phyloP scores from a whole-genome alignment of 2,888 invertebrate species.

The Trichogramma dendrolimi region DNA sequence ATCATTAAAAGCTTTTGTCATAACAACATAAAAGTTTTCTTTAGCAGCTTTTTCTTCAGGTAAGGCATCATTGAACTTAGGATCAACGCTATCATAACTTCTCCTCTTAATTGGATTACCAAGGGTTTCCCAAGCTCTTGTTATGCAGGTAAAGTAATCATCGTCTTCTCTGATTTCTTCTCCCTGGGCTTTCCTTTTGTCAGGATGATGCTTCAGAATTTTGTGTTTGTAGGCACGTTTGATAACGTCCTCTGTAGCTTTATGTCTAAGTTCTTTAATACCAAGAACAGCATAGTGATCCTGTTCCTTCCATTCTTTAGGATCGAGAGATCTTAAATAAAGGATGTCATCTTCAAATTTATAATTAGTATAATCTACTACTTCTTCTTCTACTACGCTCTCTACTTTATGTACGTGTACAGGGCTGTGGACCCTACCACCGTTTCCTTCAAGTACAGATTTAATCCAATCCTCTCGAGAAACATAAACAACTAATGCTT shows the following conservation, averaged over 20 bases:
- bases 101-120: conserved; percentile 77
- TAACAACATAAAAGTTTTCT: conserved; percentile 70
- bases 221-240: conserved; percentile 84
- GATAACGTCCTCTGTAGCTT: conserved; percentile 88
- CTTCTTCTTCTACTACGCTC: conserved; percentile 35
- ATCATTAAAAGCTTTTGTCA: conserved; percentile 64
- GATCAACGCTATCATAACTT: conserved; percentile 96
- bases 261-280: conserved; percentile 73
- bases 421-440: conserved; percentile 32
- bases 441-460: conserved; percentile 41
- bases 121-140: conserved; percentile 90
- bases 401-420: conserved; percentile 31
- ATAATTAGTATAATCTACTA: conserved; percentile 50
- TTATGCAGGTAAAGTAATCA: conserved; percentile 98
- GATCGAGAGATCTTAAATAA: conserved; percentile 83
- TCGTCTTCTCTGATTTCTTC: conserved; percentile 84
- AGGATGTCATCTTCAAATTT: conserved; percentile 71
- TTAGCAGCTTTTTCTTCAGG: conserved; percentile 75
- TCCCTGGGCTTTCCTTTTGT: conserved; percentile 89
- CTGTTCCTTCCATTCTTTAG: conserved; percentile 96
- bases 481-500: conserved; percentile 44
- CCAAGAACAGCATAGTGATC: conserved; percentile 97
- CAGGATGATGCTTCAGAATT: conserved; percentile 94
- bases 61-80: conserved; percentile 83
- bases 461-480: conserved; percentile 46